A percentile compares a stretch with the other conserved stretches of the same genome.
Conservation (phyloP, 2,888 invertebrate species). For the Temnothorax rugatulus region DNA sequence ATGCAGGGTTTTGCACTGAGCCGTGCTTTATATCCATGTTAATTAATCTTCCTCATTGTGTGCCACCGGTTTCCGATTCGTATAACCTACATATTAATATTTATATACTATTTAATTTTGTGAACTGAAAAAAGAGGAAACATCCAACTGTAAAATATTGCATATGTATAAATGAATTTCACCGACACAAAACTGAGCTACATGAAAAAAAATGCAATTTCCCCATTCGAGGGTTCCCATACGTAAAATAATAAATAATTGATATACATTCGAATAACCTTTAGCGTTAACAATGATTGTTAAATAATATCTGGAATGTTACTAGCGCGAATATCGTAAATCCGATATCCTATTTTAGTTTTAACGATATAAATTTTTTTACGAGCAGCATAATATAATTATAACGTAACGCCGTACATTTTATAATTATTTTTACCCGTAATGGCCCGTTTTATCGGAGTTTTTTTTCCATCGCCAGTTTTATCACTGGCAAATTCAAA, state of each 20-base stretch:
- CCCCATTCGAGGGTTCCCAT: neutral
- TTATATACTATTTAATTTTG: slow-evolving; percentile 26
- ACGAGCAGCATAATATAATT: neutral
- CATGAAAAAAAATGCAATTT: neutral
- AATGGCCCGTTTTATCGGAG: neutral
- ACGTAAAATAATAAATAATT: slow-evolving; percentile 8
- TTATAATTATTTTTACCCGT: slow-evolving; percentile 14
- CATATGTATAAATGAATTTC: neutral
- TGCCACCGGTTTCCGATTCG: neutral
- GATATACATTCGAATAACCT: slow-evolving; percentile 12
- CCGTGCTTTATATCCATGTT: neutral
- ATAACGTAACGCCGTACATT: neutral
- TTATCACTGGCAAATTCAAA: neutral
- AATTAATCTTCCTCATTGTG: neutral
- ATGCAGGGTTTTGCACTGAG: neutral
- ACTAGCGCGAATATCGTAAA: neutral
- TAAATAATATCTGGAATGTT: neutral
- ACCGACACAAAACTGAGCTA: neutral
- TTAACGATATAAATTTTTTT: neutral
- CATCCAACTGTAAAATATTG: neutral
- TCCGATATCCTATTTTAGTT: slow-evolving; percentile 12
- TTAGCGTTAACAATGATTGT: slow-evolving; percentile 8
- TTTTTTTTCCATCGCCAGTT: neutral
- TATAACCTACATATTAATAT: slow-evolving; percentile 33
- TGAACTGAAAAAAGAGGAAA: slow-evolving; percentile 1